Percentiles rank a stretch among this genome's conserved stretches.
These are phyloP conservation scores for Teleiodes luculella DNA, from an alignment of 2,888 invertebrate genomes.

Conservation along the genomic window DNA sequence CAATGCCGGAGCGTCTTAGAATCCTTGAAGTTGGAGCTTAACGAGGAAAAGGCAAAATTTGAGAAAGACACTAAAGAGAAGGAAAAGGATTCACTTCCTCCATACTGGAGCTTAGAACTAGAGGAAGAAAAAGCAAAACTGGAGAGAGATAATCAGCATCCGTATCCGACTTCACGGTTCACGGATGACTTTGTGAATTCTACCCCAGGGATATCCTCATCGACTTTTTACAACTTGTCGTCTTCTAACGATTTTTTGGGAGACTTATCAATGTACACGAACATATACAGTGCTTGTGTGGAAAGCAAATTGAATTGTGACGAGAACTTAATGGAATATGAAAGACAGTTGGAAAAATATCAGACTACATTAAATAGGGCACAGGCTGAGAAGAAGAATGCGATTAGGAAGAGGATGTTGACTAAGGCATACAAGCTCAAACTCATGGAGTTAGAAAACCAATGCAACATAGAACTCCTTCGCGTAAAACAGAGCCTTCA, in stretches of 20 bases:
- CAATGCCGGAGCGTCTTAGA: conserved; percentile 62
- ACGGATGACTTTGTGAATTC: not conserved
- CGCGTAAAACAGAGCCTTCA: conserved; percentile 69
- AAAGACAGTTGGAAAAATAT: conserved; percentile 66
- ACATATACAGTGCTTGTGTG: conserved; percentile 46
- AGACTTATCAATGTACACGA: conserved; percentile 27
- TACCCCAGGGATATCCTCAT: conserved; percentile 13
- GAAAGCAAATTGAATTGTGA: conserved; percentile 58
- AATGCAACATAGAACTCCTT: conserved; percentile 67
- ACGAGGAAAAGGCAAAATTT: conserved; percentile 58
- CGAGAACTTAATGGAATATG: conserved; percentile 64
- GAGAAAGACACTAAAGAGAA: conserved; percentile 36
- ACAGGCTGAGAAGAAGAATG: conserved; percentile 68
- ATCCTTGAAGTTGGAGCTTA: conserved; percentile 59
- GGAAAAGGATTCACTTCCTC: too few species aligned
- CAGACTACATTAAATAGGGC: conserved; percentile 67
- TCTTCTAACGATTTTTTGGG: conserved; percentile 25
- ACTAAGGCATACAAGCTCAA: conserved; percentile 67
- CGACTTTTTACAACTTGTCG: conserved; percentile 22
- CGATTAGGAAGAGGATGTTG: conserved; percentile 67
- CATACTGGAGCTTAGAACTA: too few species aligned
- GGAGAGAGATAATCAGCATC: too few species aligned
- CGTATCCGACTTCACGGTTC: too few species aligned
- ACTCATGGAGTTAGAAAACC: conserved; percentile 68
- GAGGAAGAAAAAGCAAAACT: too few species aligned